Percentiles rank a stretch among this genome's conserved stretches.
phyloP scores from a whole-genome alignment of 2,797 vertebrate species.

The Crypturellus tataupa region DNA sequence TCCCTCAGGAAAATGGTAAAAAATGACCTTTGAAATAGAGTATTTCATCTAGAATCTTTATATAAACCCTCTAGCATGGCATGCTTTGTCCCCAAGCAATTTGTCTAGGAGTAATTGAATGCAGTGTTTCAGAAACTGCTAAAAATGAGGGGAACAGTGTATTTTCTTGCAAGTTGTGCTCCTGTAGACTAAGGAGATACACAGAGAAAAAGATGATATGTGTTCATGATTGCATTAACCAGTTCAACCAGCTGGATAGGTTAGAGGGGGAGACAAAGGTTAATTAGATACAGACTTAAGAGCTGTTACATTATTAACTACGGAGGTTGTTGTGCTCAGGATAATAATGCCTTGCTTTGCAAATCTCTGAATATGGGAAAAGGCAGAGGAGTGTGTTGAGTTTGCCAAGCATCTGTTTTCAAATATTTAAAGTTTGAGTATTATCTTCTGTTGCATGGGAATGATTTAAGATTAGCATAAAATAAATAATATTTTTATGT shows the following conservation, averaged over 20 bases:
- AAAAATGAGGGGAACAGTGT: not conserved
- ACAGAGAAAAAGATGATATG: not conserved
- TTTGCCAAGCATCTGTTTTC: not conserved
- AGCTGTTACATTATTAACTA: not conserved
- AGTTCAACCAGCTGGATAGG: not conserved
- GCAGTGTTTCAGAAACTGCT: not conserved
- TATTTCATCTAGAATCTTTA: not conserved
- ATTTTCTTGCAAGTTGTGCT: conserved; percentile 2
- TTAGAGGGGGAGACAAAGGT: not conserved
- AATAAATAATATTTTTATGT: not conserved
- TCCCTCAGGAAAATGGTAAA: not conserved
- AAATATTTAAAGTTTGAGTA: not conserved
- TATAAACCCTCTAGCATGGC: not conserved
- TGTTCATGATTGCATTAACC: conserved; percentile 54
- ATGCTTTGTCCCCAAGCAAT: not conserved
- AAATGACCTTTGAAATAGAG: not conserved
- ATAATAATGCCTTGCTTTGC: not conserved
- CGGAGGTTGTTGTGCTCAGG: fast-evolving
- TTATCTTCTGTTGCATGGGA: not conserved
- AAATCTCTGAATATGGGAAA: not conserved
- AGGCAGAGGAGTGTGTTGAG: not conserved
- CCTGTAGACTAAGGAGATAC: conserved; percentile 6
- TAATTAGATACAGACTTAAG: not conserved
- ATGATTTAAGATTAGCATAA: not conserved
- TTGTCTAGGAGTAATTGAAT: conserved; percentile 17